Percentiles rank a stretch among this genome's conserved stretches.
Conservation (phyloP, 2,888 invertebrate genomes). For the Ectemnius lituratus region DNA sequence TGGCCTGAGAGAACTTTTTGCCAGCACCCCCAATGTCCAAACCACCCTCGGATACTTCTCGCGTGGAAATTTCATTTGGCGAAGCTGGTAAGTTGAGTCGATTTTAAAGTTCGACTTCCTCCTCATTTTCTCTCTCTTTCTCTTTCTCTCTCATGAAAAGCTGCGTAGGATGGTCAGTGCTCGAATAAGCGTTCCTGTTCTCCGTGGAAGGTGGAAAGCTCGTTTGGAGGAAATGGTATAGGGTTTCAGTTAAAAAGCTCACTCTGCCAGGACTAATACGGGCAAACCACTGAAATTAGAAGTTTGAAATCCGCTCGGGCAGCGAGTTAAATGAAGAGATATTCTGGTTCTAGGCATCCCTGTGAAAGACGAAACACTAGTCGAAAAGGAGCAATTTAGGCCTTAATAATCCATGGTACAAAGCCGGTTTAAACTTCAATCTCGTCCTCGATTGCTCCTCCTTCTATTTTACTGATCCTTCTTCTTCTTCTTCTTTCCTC, state of each 20-base stretch:
- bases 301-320: not conserved
- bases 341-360: too few species aligned
- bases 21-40: not conserved
- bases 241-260: not conserved
- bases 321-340: not conserved
- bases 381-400: not conserved
- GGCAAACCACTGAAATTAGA: not conserved
- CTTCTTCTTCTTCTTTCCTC: too few species aligned
- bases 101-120: not conserved
- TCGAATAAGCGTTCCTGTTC: too few species aligned
- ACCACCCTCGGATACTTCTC: not conserved
- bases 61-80: not conserved
- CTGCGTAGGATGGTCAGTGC: too few species aligned
- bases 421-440: conserved; percentile 2
- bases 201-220: not conserved
- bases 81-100: not conserved
- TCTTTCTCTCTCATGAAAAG: too few species aligned
- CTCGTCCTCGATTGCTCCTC: not conserved
- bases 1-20: conserved; percentile 12
- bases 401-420: not conserved
- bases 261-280: not conserved
- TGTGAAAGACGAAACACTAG: too few species aligned
- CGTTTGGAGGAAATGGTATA: not conserved
- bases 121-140: not conserved
- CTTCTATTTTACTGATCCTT: too few species aligned